Evolutionary conservation across 2,797 vertebrate genomes (phyloP).

Genomic region (Pygocentrus nattereri): DNA sequence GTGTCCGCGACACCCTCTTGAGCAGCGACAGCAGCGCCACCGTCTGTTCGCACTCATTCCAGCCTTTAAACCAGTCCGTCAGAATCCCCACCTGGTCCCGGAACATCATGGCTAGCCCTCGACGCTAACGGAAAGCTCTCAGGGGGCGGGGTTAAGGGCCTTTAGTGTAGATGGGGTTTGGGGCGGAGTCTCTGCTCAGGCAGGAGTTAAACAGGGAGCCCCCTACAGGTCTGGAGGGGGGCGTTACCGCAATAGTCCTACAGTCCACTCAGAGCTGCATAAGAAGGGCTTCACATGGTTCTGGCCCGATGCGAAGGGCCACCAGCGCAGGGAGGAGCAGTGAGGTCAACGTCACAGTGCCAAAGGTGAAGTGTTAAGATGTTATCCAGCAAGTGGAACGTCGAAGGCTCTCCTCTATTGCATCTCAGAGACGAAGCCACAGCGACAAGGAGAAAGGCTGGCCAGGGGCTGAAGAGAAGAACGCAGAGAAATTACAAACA

Average conservation of each 20-base stretch:
- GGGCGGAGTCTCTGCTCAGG: constrained; percentile 52
- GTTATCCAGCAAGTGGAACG: constrained; percentile 2
- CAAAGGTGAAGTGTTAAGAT: constrained; percentile 53
- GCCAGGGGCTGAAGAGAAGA: background rate
- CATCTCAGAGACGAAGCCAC: background rate
- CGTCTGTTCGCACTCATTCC: constrained; percentile 98
- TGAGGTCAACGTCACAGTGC: constrained; percentile 36
- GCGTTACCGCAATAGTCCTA: constrained; percentile 71
- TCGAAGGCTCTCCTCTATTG: background rate
- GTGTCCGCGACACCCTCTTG: constrained; percentile 93
- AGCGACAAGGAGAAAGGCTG: background rate
- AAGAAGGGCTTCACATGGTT: constrained; percentile 90
- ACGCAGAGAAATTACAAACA: background rate
- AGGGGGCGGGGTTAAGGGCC: constrained; percentile 50
- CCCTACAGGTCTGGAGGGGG: constrained; percentile 75
- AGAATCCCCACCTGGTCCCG: constrained; percentile 97
- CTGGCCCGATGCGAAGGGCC: constrained; percentile 71
- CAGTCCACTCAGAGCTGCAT: constrained; percentile 78
- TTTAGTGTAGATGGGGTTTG: constrained; percentile 12
- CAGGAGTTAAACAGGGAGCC: constrained; percentile 68
- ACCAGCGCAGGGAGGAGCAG: constrained; percentile 61
- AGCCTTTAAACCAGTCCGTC: constrained; percentile 96
- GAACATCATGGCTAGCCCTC: constrained; percentile 92
- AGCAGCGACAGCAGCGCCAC: constrained; percentile 94
- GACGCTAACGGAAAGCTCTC: background rate